A percentile compares a stretch with the other conserved stretches of the same genome.
Evolutionary conservation across 2,888 invertebrate genomes (phyloP).

Genomic region (Teleiodes luculella): DNA sequence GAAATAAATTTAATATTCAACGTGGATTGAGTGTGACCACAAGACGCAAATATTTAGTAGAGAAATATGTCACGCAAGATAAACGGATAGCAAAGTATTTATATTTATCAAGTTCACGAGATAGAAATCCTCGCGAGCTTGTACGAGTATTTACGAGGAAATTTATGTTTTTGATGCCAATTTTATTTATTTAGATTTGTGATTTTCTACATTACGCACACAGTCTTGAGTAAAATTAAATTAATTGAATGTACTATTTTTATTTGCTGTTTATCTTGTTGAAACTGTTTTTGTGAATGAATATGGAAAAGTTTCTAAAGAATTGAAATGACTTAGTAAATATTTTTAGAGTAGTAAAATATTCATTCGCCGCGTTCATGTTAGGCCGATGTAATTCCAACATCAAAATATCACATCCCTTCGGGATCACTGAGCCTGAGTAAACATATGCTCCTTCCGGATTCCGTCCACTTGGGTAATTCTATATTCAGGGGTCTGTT

Average conservation of each 20-base stretch:
- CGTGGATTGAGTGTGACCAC: too few species aligned
- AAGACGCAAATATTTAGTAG: neutral
- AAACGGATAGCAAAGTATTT: neutral
- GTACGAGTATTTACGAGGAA: conserved; percentile 30
- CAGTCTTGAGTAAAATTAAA: neutral
- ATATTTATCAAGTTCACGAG: conserved; percentile 10
- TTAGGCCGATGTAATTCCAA: conserved; percentile 19
- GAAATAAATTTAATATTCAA: neutral
- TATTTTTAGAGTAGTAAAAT: neutral
- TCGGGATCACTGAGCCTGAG: conserved; percentile 20
- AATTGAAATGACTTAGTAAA: too few species aligned
- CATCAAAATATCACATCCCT: conserved; percentile 26
- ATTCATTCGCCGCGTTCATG: conserved; percentile 3
- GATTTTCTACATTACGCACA: neutral
- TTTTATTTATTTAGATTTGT: conserved; percentile 16
- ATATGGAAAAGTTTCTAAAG: too few species aligned
- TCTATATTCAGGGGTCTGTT: conserved; percentile 36
- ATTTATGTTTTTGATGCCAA: conserved; percentile 24
- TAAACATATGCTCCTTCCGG: conserved; percentile 35
- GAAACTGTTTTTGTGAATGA: too few species aligned
- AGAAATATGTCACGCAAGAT: neutral
- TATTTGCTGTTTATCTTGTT: too few species aligned
- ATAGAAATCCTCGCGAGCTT: conserved; percentile 23
- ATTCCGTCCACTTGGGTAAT: conserved; percentile 36
- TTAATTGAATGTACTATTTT: too few species aligned